These are phyloP conservation scores for Alligator mississippiensis DNA, from an alignment of 2,113 vertebrate species.

Conservation along the genomic window DNA sequence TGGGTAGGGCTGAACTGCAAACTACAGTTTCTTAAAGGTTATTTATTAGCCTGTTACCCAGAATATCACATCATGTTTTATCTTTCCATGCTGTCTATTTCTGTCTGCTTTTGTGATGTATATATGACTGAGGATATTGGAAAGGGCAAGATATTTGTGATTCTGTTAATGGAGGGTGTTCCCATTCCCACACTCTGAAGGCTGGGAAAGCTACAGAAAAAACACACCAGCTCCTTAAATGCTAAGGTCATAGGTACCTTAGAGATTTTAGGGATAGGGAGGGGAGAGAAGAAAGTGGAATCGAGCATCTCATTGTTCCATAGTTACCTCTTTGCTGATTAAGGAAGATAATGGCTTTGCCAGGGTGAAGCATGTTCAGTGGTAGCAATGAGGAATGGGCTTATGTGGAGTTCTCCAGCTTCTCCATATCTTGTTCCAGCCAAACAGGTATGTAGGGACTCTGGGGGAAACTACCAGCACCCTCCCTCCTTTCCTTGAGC, in stretches of 20 bases:
- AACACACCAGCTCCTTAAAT: background rate
- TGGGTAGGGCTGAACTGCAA: background rate
- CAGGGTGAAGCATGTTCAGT: background rate
- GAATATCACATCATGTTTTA: background rate
- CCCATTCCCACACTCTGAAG: background rate
- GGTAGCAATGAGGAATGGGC: background rate
- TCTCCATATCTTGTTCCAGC: fast-evolving
- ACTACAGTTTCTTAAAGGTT: background rate
- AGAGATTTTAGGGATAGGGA: background rate
- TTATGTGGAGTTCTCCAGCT: background rate
- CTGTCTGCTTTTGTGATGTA: background rate
- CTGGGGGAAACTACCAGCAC: background rate
- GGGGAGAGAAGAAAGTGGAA: background rate
- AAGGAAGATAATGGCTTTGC: background rate
- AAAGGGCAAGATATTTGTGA: background rate
- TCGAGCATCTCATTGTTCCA: background rate
- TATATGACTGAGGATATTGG: background rate
- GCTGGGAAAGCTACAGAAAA: background rate
- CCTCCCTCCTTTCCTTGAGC: background rate
- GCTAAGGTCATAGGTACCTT: background rate
- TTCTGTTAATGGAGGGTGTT: background rate
- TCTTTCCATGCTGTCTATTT: background rate
- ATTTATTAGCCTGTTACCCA: background rate
- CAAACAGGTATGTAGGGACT: background rate
- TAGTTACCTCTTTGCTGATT: background rate